Percentiles rank a stretch among this genome's conserved stretches.
Evolutionary conservation across 2,888 invertebrate genomes (phyloP).

Genomic region (Mimas tiliae): DNA sequence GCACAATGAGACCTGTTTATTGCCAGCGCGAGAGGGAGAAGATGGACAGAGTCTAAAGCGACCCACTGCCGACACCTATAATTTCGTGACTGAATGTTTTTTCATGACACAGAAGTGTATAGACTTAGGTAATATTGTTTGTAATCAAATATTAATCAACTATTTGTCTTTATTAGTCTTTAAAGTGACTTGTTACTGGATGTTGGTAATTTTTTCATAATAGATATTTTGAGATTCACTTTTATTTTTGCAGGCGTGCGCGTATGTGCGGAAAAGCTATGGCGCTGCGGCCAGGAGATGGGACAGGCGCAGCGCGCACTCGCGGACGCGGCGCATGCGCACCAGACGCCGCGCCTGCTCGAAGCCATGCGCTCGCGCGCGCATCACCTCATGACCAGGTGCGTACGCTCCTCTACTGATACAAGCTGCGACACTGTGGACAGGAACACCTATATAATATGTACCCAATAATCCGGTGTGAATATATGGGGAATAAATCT

Average conservation of each 20-base stretch:
- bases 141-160: too few relatives aligned
- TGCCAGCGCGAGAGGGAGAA: constrained; percentile 87
- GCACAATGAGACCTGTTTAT: constrained; percentile 90
- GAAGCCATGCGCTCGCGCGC: constrained; percentile 86
- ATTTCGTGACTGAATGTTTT: constrained; percentile 96
- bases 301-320: constrained; percentile 90
- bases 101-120: constrained; percentile 95
- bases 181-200: not conserved
- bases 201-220: too few relatives aligned
- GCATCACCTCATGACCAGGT: constrained; percentile 87
- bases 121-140: constrained; percentile 86
- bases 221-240: too few relatives aligned
- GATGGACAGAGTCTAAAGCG: constrained; percentile 73
- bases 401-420: not conserved
- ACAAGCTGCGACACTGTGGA: not conserved
- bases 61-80: constrained; percentile 86
- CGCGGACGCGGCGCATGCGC: constrained; percentile 85
- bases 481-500: too few relatives aligned
- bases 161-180: too few relatives aligned
- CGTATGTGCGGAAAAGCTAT: constrained; percentile 87
- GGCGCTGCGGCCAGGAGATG: constrained; percentile 87
- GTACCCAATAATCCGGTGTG: too few relatives aligned
- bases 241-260: constrained; percentile 79
- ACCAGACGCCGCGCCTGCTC: constrained; percentile 69
- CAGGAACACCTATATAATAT: too few relatives aligned